Evolutionary conservation across 2,797 vertebrate species (phyloP).

Genomic region (Coregonus suidteri): DNA sequence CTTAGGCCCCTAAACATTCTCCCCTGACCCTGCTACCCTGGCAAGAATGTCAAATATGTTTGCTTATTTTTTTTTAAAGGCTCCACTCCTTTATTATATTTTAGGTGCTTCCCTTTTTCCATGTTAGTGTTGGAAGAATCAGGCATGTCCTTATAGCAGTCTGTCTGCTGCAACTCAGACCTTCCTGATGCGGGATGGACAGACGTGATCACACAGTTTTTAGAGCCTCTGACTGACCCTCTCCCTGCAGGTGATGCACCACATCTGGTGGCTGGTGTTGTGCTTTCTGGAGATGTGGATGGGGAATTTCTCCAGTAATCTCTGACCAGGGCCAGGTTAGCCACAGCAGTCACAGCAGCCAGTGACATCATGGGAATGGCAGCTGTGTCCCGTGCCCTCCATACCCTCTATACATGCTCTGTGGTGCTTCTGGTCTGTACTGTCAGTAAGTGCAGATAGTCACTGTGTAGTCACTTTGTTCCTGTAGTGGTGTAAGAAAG

Average conservation of each 20-base stretch:
- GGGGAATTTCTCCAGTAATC: background rate
- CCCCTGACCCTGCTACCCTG: constrained; percentile 8
- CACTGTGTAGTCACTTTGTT: background rate
- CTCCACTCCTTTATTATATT: constrained; percentile 12
- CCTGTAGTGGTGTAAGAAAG: too few relatives aligned
- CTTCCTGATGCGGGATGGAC: constrained; percentile 21
- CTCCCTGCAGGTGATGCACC: background rate
- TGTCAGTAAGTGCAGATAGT: constrained; percentile 68
- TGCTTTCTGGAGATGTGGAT: background rate
- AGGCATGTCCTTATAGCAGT: constrained; percentile 53
- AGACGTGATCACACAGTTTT: background rate
- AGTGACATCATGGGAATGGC: constrained; percentile 74
- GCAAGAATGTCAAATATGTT: constrained; percentile 76
- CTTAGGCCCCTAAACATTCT: constrained; percentile 58
- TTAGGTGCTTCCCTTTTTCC: constrained; percentile 54
- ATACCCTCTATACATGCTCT: constrained; percentile 5
- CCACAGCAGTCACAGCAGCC: constrained; percentile 66
- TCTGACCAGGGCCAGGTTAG: constrained; percentile 36
- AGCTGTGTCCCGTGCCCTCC: constrained; percentile 55
- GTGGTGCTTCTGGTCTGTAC: constrained; percentile 55
- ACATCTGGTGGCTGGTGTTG: background rate
- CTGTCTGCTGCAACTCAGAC: background rate
- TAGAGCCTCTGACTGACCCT: background rate
- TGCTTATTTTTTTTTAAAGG: constrained; percentile 49
- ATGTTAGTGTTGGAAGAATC: constrained; percentile 58